A percentile compares a stretch with the other conserved stretches of the same genome.
Evolutionary conservation across 2,888 invertebrate species (phyloP).

Genomic region (Troglohyphantes excavatus): DNA sequence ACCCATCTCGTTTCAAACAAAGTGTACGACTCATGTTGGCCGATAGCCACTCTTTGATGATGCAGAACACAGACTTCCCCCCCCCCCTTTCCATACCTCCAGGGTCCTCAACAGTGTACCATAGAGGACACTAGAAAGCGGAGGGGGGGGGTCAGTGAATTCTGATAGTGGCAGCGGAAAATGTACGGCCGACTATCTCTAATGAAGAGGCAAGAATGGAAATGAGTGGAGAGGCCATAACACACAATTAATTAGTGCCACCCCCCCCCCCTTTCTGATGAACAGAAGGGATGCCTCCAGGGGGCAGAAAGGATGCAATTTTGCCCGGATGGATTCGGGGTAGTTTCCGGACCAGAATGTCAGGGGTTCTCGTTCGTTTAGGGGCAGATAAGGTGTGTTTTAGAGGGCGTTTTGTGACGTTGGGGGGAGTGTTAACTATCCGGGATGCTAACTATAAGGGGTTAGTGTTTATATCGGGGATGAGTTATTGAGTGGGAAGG

Average conservation of each 20-base stretch:
- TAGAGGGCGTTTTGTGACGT: neutral
- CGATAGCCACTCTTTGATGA: conserved; percentile 41
- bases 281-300: neutral
- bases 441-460: too few species aligned
- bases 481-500: too few species aligned
- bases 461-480: too few species aligned
- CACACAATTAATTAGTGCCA: conserved; percentile 55
- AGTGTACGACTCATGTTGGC: conserved; percentile 9
- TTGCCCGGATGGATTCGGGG: neutral
- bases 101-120: too few species aligned
- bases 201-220: conserved; percentile 71
- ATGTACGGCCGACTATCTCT: conserved; percentile 31
- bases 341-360: neutral
- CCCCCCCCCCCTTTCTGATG: conserved; percentile 7
- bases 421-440: too few species aligned
- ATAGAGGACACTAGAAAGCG: neutral
- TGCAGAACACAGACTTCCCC: neutral
- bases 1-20: conserved; percentile 34
- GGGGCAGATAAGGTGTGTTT: neutral
- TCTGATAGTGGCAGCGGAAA: conserved; percentile 44
- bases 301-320: neutral
- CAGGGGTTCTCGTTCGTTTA: neutral
- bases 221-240: conserved; percentile 45
- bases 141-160: conserved; percentile 1
- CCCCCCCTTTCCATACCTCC: too few species aligned